Conservation (phyloP, 2,888 invertebrate genomes). For the Agrotis segetum region DNA sequence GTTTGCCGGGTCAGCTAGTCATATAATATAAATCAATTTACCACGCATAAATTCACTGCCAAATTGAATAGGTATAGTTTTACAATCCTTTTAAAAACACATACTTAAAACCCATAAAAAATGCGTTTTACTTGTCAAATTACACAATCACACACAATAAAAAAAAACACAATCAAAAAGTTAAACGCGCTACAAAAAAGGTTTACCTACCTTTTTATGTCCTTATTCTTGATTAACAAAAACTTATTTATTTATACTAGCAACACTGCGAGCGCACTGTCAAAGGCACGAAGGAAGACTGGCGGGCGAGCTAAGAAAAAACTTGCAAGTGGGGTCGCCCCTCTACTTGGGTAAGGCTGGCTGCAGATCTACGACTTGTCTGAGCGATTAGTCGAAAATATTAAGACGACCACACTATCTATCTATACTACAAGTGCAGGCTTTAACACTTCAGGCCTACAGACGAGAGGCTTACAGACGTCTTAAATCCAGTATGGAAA, state of each 20-base stretch:
- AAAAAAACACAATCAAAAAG: conserved; percentile 22
- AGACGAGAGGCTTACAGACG: too few relatives aligned
- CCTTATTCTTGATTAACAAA: conserved; percentile 39
- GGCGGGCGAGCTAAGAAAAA: conserved; percentile 32
- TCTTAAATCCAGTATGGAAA: too few relatives aligned
- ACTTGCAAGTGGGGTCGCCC: conserved; percentile 35
- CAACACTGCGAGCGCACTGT: conserved; percentile 38
- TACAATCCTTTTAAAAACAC: not conserved
- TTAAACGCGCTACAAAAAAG: conserved; percentile 18
- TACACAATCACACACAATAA: conserved; percentile 4
- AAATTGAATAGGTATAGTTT: not conserved
- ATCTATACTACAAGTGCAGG: too few relatives aligned
- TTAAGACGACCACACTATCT: too few relatives aligned
- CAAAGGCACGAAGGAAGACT: conserved; percentile 31
- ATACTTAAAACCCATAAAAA: not conserved
- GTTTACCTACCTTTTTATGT: conserved; percentile 48
- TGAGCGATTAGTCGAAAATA: not conserved
- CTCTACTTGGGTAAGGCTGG: conserved; percentile 48
- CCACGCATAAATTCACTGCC: not conserved
- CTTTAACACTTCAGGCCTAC: too few relatives aligned
- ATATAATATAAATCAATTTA: not conserved
- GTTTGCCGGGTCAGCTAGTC: too few relatives aligned
- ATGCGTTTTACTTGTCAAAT: not conserved
- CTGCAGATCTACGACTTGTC: conserved; percentile 9
- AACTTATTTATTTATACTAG: conserved; percentile 21